Evolutionary conservation across 2,888 invertebrate species (phyloP), one percentile per base, ranked within the genome.

Genomic region (Archaeoteleia sp.): DNA sequence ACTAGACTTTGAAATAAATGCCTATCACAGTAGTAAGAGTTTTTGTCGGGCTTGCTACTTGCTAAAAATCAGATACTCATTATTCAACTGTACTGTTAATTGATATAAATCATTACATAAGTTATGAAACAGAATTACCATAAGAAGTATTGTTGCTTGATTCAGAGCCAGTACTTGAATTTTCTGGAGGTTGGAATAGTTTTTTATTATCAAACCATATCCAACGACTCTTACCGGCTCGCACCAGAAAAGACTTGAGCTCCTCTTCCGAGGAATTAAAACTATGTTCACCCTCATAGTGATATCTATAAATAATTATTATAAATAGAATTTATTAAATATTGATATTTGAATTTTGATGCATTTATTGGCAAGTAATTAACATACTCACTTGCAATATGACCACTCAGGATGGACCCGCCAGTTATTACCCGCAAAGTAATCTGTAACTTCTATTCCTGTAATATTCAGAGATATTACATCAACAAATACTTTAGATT

Each of bases 351-450:
- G 23, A 27, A 42, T 29, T 10, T 29, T 27, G 6, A 12, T 10
- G 32, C 1, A 29, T 6, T 15, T 12, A 29, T 7, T 3, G 8
- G 29, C 9, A 42, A 48, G 4, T 25, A 42, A 42, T 40, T 45
- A 34, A 12, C 5, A 23, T 46, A 79, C 83, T 80, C 43, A 84
- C 85, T 83, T 83, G 84, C 85, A 85, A 65, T 85, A 85, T 40
- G 80, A 71, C 95, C 95, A 96, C 78, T 95, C 92, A 43, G 95
- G 95, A 87, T 96, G 96, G 42, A 95, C 91, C 82, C 91, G 93
- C 94, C 95, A 95, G 74, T 92, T 90, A 70, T 90, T 90, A 70
- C 93, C 91, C 77, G 87, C 88, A 84, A 93, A 91, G 84, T 91
- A 93, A 80, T 91, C 90, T 61, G 90, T 88, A 23, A 92, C 89